A percentile compares a stretch with the other conserved stretches of the same genome.
Evolutionary conservation across 2,113 vertebrate genomes (phyloP).

Genomic region (Bos taurus): ARS-UCD2.0 NC_037340.1:8006001-8006500

Average conservation of each 20-base stretch:
- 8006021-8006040: not conserved
- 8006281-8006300: not conserved
- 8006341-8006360: not conserved
- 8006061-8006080: not conserved
- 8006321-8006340: not conserved
- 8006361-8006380: not conserved
- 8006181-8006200: not conserved
- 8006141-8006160: not conserved
- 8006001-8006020: not conserved
- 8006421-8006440: not conserved
- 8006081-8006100: not conserved
- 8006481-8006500: not conserved
- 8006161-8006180: not conserved
- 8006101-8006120: not conserved
- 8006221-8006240: accelerated
- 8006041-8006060: not conserved
- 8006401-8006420: not conserved
- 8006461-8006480: accelerated
- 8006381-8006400: not conserved
- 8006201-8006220: not conserved
- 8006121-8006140: not conserved
- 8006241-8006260: not conserved
- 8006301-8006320: not conserved
- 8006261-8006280: not conserved
- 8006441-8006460: accelerated